Conservation (phyloP, 2,113 vertebrate genomes). For the Sapayoa aenigma region DNA sequence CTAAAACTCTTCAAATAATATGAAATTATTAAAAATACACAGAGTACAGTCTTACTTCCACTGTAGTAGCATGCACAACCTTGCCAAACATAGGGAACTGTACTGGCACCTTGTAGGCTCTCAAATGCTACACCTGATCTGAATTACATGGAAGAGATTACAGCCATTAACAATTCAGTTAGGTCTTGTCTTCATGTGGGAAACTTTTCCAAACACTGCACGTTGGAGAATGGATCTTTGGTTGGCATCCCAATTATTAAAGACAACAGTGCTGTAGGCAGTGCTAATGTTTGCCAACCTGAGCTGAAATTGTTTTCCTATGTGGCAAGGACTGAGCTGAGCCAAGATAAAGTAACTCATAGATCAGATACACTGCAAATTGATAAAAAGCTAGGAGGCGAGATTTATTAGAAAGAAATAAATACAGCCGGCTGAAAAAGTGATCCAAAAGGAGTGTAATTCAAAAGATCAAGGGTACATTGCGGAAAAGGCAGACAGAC, state of each 20-base stretch:
- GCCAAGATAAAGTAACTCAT: neutral
- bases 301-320: neutral
- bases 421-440: neutral
- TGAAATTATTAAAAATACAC: neutral
- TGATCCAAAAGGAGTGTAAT: neutral
- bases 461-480: neutral
- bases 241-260: neutral
- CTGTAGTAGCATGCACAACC: rapidly evolving
- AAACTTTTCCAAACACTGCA: neutral
- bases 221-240: neutral
- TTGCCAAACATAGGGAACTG: neutral
- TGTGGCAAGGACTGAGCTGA: neutral
- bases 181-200: neutral
- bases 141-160: neutral
- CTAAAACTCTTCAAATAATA: neutral
- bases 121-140: neutral
- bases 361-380: neutral
- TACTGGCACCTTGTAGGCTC: neutral
- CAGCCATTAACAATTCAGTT: neutral
- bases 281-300: neutral
- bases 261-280: neutral
- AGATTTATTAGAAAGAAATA: neutral
- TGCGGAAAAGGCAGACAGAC: neutral
- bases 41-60: neutral
- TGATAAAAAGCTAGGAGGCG: neutral